These are phyloP conservation scores for Seira musarum DNA, from an alignment of 2,888 invertebrate genomes.

Conservation along the genomic window DNA sequence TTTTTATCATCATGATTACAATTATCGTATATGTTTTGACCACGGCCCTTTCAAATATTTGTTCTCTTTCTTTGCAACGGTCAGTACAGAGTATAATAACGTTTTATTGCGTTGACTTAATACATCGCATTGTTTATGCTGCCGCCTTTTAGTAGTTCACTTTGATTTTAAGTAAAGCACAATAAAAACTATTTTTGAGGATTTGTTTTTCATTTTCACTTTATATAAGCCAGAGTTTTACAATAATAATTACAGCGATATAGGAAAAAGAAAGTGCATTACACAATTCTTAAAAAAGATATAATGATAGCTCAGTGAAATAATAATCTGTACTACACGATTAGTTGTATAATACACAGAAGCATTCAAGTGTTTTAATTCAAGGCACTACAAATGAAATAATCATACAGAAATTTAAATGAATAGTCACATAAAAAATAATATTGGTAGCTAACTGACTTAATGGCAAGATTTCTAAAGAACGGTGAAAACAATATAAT, in stretches of 20 bases:
- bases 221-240: neutral
- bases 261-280: neutral
- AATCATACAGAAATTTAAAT: neutral
- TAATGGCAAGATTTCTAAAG: neutral
- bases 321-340: neutral
- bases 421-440: neutral
- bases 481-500: neutral
- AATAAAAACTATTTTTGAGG: slow-evolving; percentile 1
- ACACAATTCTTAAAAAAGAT: neutral
- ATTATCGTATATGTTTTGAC: neutral
- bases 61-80: neutral
- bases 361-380: neutral
- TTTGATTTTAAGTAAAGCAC: neutral
- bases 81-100: neutral
- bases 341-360: neutral
- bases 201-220: slow-evolving; percentile 10
- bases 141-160: neutral
- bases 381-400: neutral
- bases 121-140: neutral
- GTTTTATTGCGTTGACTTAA: neutral
- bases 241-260: neutral
- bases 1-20: neutral
- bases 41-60: neutral
- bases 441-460: neutral
- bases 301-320: neutral